Base-by-base conservation (phyloP, 2,888 invertebrate genomes). In the Cyrtodaria siliqua region DNA sequence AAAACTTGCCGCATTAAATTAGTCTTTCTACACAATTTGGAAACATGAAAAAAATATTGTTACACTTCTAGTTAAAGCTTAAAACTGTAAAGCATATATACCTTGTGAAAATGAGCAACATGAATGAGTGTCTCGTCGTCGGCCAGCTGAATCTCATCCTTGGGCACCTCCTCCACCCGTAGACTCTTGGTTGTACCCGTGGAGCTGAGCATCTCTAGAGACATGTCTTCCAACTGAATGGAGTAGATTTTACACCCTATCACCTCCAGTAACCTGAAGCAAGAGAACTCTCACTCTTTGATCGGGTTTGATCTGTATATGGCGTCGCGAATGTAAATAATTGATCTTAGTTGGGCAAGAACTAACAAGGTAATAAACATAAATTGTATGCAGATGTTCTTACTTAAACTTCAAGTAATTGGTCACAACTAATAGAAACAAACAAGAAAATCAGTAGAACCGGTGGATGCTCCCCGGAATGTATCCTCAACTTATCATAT, bases 81-180 rank as follows among this genome's bases (percentile, higher is more conserved):
- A 4, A 16, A 6, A 47, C 16, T 8, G 6, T 24, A 8, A 33
- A 4, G 12, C 33, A n/a, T n/a, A n/a, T n/a, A 33, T 68, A 92
- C 92, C 94, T 98, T 99, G 93, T 98, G 96, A 94, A 97, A 99
- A 94, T 99, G 99, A 77, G 98, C 98, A 90, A 98, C 98, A 70
- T 99, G 97, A 79, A 99, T 96, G 70, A 99, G 94, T 93, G 97
- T 94, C 94, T 99, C 99, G 92, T 97, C 92, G 6, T 97, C 96
- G 3, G 94, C 96, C 74, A 98, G 92, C 89, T 96, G 95, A 67
- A 97, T 90, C 93, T 99, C 99, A 85, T 99, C 99, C 86, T 95
- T 94, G 24, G 98, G 98, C 82, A 99, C 95, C 94, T 99, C 99
- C 94, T 99, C 99, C 94, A 99, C 96, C 93, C 99, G 92, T 78